A percentile compares a stretch with the other conserved stretches of the same genome.
These are phyloP conservation scores for Ciona savignyi DNA, from an alignment of 23 tunicate species.

Conservation along the genomic window DNA sequence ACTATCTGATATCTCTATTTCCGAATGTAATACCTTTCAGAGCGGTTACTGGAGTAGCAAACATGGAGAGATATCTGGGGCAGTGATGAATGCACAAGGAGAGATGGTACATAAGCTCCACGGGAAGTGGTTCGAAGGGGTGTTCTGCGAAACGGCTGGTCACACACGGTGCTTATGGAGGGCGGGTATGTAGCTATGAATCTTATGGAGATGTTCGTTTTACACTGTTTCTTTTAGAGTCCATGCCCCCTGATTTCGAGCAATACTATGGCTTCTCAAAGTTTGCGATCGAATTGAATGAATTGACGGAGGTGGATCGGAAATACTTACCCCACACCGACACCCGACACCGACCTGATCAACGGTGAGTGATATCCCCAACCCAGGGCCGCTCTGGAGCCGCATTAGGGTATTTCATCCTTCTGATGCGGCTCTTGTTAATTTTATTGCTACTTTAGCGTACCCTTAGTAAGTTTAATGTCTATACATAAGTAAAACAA, in stretches of 20 bases:
- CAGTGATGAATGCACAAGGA: constrained; percentile 33
- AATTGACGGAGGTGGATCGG: constrained; percentile 12
- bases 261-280: constrained; percentile 89
- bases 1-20: too few species aligned
- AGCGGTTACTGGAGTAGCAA: constrained; percentile 88
- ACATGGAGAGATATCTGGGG: constrained; percentile 71
- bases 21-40: too few species aligned
- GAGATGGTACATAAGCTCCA: constrained; percentile 36
- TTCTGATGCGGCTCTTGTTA: too few species aligned
- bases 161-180: constrained; percentile 57
- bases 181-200: constrained; percentile 19
- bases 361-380: constrained; percentile 64
- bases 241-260: constrained; percentile 74
- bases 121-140: constrained; percentile 83
- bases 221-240: not conserved
- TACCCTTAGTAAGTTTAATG: too few species aligned
- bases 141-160: constrained; percentile 32
- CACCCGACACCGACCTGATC: constrained; percentile 91
- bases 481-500: too few species aligned
- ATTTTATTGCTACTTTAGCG: too few species aligned
- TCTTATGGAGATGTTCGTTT: not conserved
- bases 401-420: too few species aligned
- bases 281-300: constrained; percentile 88
- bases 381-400: too few species aligned
- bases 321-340: constrained; percentile 65